phyloP scores from a whole-genome alignment of 2,888 invertebrate species.

The Agriopis aurantiaria region DNA sequence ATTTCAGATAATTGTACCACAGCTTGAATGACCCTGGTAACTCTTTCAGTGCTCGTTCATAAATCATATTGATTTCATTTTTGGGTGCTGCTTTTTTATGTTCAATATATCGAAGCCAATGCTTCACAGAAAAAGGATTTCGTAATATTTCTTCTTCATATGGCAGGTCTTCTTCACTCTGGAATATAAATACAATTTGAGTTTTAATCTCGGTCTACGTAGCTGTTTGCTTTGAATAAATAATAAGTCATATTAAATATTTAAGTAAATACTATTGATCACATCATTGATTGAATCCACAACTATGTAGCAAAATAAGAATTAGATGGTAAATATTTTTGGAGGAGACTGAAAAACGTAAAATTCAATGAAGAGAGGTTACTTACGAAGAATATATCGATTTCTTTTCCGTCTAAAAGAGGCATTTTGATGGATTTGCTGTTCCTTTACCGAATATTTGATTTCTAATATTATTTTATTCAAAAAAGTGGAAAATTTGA shows the following conservation, averaged over 20 bases:
- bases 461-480: too few relatives aligned
- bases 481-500: too few relatives aligned
- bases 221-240: background rate
- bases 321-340: background rate
- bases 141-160: slow-evolving; percentile 99
- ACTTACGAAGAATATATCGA: slow-evolving; percentile 84
- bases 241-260: too few relatives aligned
- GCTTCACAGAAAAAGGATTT: slow-evolving; percentile 98
- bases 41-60: slow-evolving; percentile 98
- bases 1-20: slow-evolving; percentile 97
- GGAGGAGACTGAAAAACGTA: too few relatives aligned
- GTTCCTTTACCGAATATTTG: background rate
- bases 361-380: too few relatives aligned
- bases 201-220: background rate
- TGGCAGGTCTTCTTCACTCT: slow-evolving; percentile 97
- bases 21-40: slow-evolving; percentile 99
- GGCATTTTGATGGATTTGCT: slow-evolving; percentile 63
- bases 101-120: slow-evolving; percentile 99
- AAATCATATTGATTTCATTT: slow-evolving; percentile 95
- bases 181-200: slow-evolving; percentile 54
- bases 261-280: too few relatives aligned
- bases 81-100: slow-evolving; percentile 95
- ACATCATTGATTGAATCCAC: too few relatives aligned
- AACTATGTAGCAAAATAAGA: background rate
- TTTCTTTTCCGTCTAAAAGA: slow-evolving; percentile 79